Evolutionary conservation across 2,888 invertebrate species (phyloP).

Genomic region (Idaea dimidiata): DNA sequence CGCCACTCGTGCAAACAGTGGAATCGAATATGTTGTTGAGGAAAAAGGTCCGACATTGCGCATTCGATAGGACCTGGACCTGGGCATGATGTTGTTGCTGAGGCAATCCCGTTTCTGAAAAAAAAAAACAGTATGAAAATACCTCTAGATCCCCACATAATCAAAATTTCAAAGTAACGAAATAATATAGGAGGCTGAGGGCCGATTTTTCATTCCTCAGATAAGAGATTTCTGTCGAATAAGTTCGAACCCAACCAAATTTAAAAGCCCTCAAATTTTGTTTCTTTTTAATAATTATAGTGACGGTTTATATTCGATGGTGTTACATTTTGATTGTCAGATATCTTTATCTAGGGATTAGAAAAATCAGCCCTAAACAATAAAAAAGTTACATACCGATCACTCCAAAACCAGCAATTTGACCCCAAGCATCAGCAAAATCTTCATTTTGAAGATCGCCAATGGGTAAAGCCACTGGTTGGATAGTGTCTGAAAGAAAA

Average conservation of each 20-base stretch:
- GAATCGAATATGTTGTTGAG: conserved; percentile 40
- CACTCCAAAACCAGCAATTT: conserved; percentile 36
- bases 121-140: too few species aligned
- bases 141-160: too few species aligned
- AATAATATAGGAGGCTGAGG: too few species aligned
- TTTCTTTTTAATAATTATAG: too few species aligned
- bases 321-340: too few species aligned
- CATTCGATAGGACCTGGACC: conserved; percentile 48
- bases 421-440: conserved; percentile 20
- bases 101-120: conserved; percentile 5
- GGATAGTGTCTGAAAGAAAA: conserved; percentile 27
- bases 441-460: conserved; percentile 9
- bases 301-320: neutral
- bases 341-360: too few species aligned
- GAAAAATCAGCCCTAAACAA: too few species aligned
- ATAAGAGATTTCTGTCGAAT: too few species aligned
- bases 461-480: conserved; percentile 29
- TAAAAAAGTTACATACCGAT: conserved; percentile 12
- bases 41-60: conserved; percentile 48
- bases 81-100: conserved; percentile 23
- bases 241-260: too few species aligned
- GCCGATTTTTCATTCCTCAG: too few species aligned
- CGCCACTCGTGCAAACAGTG: conserved; percentile 59
- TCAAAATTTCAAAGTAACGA: too few species aligned
- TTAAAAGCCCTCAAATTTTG: too few species aligned